Conservation (phyloP, 2,797 vertebrate species). For the Galago senegalensis region DNA sequence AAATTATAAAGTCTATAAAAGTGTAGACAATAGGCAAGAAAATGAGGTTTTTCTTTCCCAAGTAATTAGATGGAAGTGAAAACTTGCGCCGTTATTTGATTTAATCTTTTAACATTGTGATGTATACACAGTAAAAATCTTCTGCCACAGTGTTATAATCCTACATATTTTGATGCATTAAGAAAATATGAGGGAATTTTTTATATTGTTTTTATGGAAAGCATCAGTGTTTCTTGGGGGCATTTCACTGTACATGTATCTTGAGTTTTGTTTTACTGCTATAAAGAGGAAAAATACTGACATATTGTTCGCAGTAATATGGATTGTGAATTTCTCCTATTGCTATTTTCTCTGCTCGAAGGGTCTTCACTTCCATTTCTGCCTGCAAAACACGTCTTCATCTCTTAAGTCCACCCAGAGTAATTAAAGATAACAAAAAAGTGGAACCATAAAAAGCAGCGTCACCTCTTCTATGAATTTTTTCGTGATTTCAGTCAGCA, state of each 20-base stretch:
- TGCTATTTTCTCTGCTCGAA: neutral
- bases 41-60: neutral
- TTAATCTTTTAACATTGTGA: constrained; percentile 8
- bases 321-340: neutral
- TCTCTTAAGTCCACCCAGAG: neutral
- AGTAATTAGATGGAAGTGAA: neutral
- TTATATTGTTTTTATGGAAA: neutral
- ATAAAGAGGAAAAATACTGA: neutral
- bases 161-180: neutral
- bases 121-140: neutral
- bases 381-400: neutral
- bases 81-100: neutral
- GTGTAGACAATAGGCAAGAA: neutral
- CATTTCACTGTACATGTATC: neutral
- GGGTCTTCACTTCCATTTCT: neutral
- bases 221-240: neutral
- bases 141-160: neutral
- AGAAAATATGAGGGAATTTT: neutral
- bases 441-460: neutral
- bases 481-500: neutral
- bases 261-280: neutral
- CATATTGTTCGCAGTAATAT: neutral
- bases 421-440: neutral
- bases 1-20: neutral
- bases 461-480: neutral